Conservation (phyloP, 2,113 vertebrate genomes). For the Brachypteracias leptosomus region DNA sequence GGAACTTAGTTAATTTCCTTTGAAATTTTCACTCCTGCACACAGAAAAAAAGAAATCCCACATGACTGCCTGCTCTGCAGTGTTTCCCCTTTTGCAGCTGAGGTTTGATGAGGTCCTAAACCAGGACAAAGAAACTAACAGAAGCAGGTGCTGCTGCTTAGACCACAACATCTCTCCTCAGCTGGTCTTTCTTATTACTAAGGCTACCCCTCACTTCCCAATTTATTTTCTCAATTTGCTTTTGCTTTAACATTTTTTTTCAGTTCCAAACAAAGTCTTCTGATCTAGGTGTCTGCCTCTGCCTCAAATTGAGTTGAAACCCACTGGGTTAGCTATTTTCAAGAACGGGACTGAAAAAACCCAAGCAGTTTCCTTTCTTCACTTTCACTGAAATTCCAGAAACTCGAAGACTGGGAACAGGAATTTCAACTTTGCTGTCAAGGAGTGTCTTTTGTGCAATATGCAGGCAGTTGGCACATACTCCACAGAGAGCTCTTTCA, state of each 20-base stretch:
- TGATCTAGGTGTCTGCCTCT: neutral
- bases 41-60: neutral
- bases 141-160: neutral
- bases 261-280: neutral
- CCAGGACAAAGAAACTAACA: neutral
- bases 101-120: neutral
- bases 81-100: neutral
- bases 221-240: neutral
- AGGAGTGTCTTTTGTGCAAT: neutral
- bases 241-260: neutral
- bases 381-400: neutral
- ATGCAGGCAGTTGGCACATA: neutral
- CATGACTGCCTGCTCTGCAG: neutral
- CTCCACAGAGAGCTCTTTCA: neutral
- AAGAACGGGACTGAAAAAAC: neutral
- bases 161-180: neutral
- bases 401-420: neutral
- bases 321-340: neutral
- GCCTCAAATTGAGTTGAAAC: neutral
- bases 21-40: neutral
- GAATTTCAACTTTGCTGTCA: neutral
- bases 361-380: neutral
- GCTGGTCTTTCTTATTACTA: neutral
- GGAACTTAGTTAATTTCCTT: neutral
- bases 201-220: neutral